Evolutionary conservation across 2,888 invertebrate genomes (phyloP), one percentile per base, ranked within the genome.

Genomic region (Yponomeuta malinellus): DNA sequence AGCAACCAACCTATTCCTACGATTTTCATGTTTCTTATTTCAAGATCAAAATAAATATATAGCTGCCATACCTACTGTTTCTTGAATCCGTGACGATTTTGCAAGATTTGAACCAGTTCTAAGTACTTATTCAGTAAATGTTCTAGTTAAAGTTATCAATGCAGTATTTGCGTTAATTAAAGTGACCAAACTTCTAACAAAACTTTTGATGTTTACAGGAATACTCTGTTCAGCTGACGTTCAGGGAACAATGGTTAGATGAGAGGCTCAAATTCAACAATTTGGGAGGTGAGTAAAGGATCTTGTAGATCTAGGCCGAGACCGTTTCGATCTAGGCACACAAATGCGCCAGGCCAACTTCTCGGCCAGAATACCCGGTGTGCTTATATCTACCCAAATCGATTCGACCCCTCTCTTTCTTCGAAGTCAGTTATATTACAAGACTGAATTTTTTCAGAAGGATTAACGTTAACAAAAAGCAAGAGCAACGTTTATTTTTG

Each of bases 171-270:
- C 52, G 52, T 15, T 15, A 5, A 12, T 59, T 15, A 59, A 15
- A 15, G 43, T 43, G 43, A 8, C 52, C 12, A 2, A 59, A 59
- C 52, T 15, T 15, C 52, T 59, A 59, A 59, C 15, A 59, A 15
- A 70, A 37, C 33, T n/a, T 23, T 9, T 15, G 66, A 72, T 78
- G 76, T 86, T 95, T 94, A 80, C 94, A 98, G 98, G 98, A 99
- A 94, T 99, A 98, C 94, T 98, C 98, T 85, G 98, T 98, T 81
- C 98, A 98, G 93, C 93, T 99, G 84, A 98, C 98, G 78, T 98
- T 99, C 93, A 95, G 98, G 87, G 98, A 99, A 88, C 97, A 98
- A 92, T 99, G 98, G 98, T 92, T 96, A 84, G 98, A 99, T 88
- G 97, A 98, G 88, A 93, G 98, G 79, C 94, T 98, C 75, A 95